A percentile compares a stretch with the other conserved stretches of the same genome.
Evolutionary conservation across 2,797 vertebrate genomes (phyloP).

Genomic region (Periparus ater): DNA sequence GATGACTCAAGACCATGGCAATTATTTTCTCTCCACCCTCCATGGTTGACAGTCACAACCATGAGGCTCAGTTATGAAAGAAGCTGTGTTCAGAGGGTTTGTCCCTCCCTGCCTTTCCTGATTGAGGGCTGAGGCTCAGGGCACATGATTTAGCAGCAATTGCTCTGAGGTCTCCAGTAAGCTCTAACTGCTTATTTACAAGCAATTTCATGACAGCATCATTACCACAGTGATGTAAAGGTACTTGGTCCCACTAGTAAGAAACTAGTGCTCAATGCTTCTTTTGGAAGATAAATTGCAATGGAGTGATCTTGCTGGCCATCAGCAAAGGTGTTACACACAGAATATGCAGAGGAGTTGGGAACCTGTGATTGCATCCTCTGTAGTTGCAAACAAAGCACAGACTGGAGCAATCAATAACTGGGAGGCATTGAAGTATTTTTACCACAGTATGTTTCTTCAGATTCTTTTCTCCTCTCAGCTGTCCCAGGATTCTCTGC

Average conservation of each 20-base stretch:
- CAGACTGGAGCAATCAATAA: background rate
- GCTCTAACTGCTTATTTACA: background rate
- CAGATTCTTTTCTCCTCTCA: background rate
- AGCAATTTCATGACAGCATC: background rate
- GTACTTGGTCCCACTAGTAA: background rate
- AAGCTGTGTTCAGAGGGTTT: background rate
- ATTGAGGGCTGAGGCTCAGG: background rate
- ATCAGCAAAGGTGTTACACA: background rate
- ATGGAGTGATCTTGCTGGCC: background rate
- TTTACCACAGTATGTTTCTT: background rate
- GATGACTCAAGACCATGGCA: background rate
- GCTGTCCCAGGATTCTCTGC: background rate
- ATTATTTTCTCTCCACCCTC: background rate
- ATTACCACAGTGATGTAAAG: background rate
- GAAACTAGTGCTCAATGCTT: background rate
- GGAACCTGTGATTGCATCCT: background rate
- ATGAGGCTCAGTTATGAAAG: background rate
- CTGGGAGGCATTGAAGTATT: background rate
- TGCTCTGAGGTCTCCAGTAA: background rate
- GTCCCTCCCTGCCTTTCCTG: background rate
- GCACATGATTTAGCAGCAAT: background rate
- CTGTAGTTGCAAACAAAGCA: background rate
- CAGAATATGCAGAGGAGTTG: background rate
- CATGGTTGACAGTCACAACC: background rate
- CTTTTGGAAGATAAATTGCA: background rate